Conservation (phyloP, 1,140 invertebrate species). For the Pollicipes pollicipes region DNA sequence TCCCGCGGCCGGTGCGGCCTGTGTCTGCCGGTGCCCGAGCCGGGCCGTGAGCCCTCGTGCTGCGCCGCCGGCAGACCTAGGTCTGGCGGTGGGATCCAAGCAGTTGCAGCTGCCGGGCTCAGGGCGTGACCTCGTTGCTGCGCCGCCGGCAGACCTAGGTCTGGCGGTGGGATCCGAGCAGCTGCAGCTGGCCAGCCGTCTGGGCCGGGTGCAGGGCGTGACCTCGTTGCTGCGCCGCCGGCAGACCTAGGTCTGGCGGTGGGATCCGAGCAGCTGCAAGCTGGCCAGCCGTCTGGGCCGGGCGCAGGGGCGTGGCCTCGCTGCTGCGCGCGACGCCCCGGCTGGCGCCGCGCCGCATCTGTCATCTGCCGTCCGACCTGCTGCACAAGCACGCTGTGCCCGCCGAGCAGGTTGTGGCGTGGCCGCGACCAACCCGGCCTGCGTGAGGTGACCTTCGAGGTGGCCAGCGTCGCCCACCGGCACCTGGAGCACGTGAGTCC, state of each 20-base stretch:
- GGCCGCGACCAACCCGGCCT: background rate
- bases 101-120: no score
- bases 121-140: no score
- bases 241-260: constrained; percentile 8
- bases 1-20: no score
- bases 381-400: background rate
- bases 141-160: no score
- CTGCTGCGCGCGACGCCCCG: constrained; percentile 2
- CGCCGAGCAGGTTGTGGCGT: background rate
- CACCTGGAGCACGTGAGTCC: constrained; percentile 53
- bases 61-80: no score
- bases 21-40: no score
- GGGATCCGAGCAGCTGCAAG: constrained; percentile 13
- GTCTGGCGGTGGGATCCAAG: no score
- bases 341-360: background rate
- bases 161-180: no score
- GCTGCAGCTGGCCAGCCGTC: no score
- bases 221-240: no score
- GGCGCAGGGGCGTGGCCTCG: background rate
- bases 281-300: background rate
- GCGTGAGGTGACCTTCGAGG: constrained; percentile 50
- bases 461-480: constrained; percentile 56
- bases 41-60: no score
- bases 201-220: no score
- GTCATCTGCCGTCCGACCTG: background rate